A percentile compares a stretch with the other conserved stretches of the same genome.
These are phyloP conservation scores for Salvator merianae DNA, from an alignment of 2,113 vertebrate genomes.

Conservation along the genomic window DNA sequence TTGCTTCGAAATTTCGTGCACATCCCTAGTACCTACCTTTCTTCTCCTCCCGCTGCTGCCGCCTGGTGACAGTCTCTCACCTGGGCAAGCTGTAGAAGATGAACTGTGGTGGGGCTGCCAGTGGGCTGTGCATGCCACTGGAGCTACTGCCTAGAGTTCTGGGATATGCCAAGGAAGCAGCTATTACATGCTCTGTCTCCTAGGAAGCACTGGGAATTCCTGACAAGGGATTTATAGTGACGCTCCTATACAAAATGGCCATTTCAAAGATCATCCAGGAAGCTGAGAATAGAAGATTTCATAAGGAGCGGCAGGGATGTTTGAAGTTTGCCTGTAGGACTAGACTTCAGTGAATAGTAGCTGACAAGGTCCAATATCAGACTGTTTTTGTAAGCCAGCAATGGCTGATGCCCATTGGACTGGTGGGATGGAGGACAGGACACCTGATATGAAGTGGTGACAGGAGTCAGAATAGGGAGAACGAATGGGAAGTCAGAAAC, in stretches of 20 bases:
- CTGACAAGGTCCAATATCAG: conserved; percentile 15
- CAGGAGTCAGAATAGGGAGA: too few relatives aligned
- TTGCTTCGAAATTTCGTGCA: too few relatives aligned
- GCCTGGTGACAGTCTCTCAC: background rate
- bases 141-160: too few relatives aligned
- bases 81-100: background rate
- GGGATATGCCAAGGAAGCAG: too few relatives aligned
- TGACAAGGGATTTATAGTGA: background rate
- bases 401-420: too few relatives aligned
- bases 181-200: background rate
- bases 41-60: too few relatives aligned
- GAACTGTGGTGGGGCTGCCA: too few relatives aligned
- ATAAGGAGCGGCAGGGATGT: background rate
- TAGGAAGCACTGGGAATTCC: background rate
- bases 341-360: conserved; percentile 12
- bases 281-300: conserved; percentile 1
- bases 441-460: too few relatives aligned
- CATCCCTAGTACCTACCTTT: too few relatives aligned
- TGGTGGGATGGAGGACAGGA: too few relatives aligned
- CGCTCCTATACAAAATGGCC: background rate
- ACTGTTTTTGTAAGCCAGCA: conserved; percentile 34
- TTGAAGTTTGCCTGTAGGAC: background rate
- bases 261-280: conserved; percentile 5
- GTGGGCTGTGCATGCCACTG: too few relatives aligned
- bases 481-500: too few relatives aligned